Conservation (phyloP, 2,888 invertebrate species). For the Cantharis lateralis region DNA sequence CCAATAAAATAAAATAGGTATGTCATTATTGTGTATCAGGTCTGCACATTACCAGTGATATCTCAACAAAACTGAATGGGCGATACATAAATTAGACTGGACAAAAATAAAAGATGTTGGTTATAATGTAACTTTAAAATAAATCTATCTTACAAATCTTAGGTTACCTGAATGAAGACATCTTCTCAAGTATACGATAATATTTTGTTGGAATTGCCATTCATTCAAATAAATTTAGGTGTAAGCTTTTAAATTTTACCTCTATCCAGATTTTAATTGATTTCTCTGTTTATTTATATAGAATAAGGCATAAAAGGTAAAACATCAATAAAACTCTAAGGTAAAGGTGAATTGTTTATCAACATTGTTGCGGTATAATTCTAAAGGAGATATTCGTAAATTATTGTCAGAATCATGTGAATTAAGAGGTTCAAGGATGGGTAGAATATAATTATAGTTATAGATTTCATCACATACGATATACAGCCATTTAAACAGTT, state of each 20-base stretch:
- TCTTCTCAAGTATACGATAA: constrained; percentile 33
- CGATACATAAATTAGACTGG: constrained; percentile 34
- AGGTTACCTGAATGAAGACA: constrained; percentile 32
- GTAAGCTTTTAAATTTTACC: not conserved
- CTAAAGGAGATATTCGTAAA: not conserved
- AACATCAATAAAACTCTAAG: not conserved
- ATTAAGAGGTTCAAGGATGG: not conserved
- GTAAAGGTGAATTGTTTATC: not conserved
- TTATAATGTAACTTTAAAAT: constrained; percentile 23
- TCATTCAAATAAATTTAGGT: constrained; percentile 8
- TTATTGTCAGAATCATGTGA: not conserved
- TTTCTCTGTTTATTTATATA: not conserved
- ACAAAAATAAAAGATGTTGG: constrained; percentile 15
- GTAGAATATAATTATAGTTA: not conserved
- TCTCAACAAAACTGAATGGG: constrained; percentile 36
- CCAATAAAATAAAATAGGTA: constrained; percentile 32
- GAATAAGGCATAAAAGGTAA: not conserved
- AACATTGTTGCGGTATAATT: not conserved
- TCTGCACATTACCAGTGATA: constrained; percentile 39
- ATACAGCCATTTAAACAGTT: constrained; percentile 22
- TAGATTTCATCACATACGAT: constrained; percentile 19
- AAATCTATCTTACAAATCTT: constrained; percentile 30
- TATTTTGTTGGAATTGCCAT: constrained; percentile 13
- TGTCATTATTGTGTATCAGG: constrained; percentile 39
- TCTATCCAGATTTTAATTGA: not conserved